Base-by-base conservation (phyloP, 1,140 invertebrate species). In the Rhizoglyphus robini region DNA sequence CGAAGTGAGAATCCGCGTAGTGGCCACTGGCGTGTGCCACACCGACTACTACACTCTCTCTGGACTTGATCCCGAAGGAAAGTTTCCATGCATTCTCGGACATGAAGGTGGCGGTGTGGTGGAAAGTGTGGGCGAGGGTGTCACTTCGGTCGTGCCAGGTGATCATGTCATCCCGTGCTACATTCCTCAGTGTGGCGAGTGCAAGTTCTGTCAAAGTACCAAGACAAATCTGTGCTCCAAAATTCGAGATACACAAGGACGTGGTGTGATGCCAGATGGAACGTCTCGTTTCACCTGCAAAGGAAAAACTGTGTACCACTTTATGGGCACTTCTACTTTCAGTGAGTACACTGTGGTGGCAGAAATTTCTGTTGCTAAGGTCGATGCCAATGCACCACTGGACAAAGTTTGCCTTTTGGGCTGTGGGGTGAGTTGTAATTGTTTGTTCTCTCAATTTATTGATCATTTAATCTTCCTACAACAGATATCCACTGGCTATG, bases 101-200 rank as follows among this genome's bases (percentile, higher is more conserved):
- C 92, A 96, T 72, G 93, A 96, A 79, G 94, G 93, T 20, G 88
- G 84, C 68, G 95, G 94, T 29, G 84, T 97, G 71, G 94, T 99
- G 15, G 95, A 97, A 77, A 95, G 90, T 76, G 81, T 97, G 65
- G 95, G 95, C 1, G 84, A 88, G 76, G 89, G 87, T n/a, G 94
- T 98, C 0, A 89, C 85, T 5, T 82, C 84, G 59, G 88, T 97
- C 48, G 79, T 87, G 72, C 79, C 84, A 66, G 92, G 95, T 68
- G 96, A 99, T 77, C 88, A 96, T 79, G 96, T 99, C 0, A 83
- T 99, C 68, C 95, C 95, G 4, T 75, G 96, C 29, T 99, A 97
- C 72, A 87, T 95, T 68, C 95, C 96, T 2, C 94, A 99, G n/a
- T n/a, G n/a, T n/a, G n/a, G n/a, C n/a, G n/a, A n/a, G n/a, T n/a